Base-by-base conservation (phyloP, 2,113 vertebrate species). In the Rana temporaria region DNA sequence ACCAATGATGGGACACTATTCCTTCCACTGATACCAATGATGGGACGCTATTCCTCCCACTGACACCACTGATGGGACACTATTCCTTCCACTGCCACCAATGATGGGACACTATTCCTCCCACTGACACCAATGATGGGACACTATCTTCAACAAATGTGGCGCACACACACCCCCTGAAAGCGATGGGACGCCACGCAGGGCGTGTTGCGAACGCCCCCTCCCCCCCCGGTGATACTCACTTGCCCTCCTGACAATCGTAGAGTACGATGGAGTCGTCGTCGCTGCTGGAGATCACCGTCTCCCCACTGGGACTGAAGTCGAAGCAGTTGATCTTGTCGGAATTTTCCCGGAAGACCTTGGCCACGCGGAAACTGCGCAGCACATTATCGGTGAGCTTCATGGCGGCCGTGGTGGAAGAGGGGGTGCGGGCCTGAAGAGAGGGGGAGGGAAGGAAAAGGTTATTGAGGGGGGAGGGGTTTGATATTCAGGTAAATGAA, bases 231-330 rank as follows among this genome's bases (percentile, higher is more conserved):
- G 26, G 26, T 30, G 42, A 48, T 48, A 90, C 98, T 97, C 93
- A 99, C 98, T 99, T 99, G 89, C 98, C 98, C 93, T 99, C 98
- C 87, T 99, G 97, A 89, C 98, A 99, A 90, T 99, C 97, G 53
- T 99, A 99, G 30, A 99, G 91, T 67, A 99, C 98, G 86, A 99
- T 93, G 22, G 98, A 99, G 85, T 99, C 98, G 68, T 99, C 98
- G 85, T 99, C 98, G 88, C 98, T 99, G 91, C 97, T 99, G 71
- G 97, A 99, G 85, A 99, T 99, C 78, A 99, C 96, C 0, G 97
- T 97, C 90, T 99, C 98, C 77, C 98, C 98, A 57, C 97, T 99
- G 8, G 98, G 97, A 73, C 97, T 98, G 91, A 99, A 99, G 74
- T 99, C 98, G 82, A 99, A 99, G 87, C 98, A 99, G 87, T 99